Conservation (phyloP, 1,140 invertebrate species). For the Drosophila equinoxialis region DNA sequence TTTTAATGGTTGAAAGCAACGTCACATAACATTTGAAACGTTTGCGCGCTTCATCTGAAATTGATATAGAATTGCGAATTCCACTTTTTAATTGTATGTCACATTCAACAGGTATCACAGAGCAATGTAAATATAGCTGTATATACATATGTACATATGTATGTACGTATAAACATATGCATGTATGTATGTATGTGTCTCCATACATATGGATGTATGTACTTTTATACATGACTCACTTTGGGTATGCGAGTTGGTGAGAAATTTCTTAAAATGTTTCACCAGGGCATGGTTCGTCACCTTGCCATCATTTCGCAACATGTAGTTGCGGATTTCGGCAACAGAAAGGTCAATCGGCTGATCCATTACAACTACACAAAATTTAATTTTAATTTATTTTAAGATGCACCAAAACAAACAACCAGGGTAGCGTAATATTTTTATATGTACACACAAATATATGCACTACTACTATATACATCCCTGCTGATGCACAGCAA, state of each 20-base stretch:
- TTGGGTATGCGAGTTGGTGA: constrained; percentile 86
- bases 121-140: background rate
- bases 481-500: constrained; percentile 51
- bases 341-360: constrained; percentile 89
- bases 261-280: constrained; percentile 93
- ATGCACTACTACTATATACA: constrained; percentile 18
- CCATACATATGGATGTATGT: background rate
- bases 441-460: background rate
- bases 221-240: constrained; percentile 70
- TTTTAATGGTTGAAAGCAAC: constrained; percentile 91
- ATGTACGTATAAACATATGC: background rate
- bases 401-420: constrained; percentile 48
- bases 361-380: constrained; percentile 85
- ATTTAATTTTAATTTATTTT: constrained; percentile 40
- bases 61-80: constrained; percentile 17
- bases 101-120: constrained; percentile 58
- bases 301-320: constrained; percentile 91
- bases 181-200: background rate
- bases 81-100: constrained; percentile 14
- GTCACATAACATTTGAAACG: constrained; percentile 97
- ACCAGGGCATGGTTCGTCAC: constrained; percentile 94
- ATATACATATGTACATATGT: background rate
- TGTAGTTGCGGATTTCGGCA: constrained; percentile 92
- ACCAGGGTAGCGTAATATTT: constrained; percentile 37
- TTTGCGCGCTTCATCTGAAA: constrained; percentile 87